Conservation (phyloP, 1,140 invertebrate genomes). For the Platorchestia sp. region DNA sequence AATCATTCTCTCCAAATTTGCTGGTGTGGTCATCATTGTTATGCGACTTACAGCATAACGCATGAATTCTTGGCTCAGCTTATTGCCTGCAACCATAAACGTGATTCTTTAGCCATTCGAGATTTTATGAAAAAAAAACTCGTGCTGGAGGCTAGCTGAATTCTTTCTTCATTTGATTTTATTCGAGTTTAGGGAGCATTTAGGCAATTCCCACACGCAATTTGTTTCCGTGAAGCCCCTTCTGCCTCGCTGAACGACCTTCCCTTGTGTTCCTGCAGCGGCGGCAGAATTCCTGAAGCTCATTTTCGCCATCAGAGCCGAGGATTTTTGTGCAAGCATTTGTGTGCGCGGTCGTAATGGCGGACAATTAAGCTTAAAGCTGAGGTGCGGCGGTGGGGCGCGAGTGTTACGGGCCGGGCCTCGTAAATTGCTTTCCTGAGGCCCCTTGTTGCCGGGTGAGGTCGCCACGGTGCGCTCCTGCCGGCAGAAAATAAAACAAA, state of each 20-base stretch:
- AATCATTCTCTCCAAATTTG: too few species aligned
- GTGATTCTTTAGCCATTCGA: background rate
- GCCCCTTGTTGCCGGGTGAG: background rate
- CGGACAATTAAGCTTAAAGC: constrained; percentile 43
- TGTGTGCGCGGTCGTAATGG: constrained; percentile 20
- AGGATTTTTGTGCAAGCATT: constrained; percentile 39
- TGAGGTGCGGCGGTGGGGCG: background rate
- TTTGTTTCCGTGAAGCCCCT: background rate
- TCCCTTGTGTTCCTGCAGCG: background rate
- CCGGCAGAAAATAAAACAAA: background rate
- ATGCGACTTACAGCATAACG: background rate
- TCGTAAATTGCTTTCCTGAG: background rate
- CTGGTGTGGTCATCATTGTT: too few species aligned
- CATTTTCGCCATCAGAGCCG: constrained; percentile 2
- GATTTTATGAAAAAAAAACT: background rate
- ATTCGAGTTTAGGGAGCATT: background rate
- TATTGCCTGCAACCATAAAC: background rate
- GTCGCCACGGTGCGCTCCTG: background rate
- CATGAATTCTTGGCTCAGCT: background rate
- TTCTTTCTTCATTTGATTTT: background rate
- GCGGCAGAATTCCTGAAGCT: constrained; percentile 3
- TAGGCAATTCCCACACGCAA: background rate
- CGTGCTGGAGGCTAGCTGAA: background rate
- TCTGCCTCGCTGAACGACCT: background rate
- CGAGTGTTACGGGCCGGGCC: background rate